Conservation (phyloP, 2,888 invertebrate species). For the Argyra leucocephala region DNA sequence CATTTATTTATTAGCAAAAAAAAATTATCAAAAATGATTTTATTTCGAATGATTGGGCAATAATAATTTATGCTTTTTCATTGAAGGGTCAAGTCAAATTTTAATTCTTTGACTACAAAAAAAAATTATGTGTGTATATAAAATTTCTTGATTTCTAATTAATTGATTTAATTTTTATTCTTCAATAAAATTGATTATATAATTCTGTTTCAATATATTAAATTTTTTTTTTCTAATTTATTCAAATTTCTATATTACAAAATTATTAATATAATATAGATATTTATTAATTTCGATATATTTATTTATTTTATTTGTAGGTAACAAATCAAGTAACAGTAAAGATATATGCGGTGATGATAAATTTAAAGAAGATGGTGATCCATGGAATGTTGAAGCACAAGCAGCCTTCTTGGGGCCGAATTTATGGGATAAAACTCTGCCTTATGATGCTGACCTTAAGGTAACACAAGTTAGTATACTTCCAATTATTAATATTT, state of each 20-base stretch:
- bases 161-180: too few relatives aligned
- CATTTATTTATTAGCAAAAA: too few relatives aligned
- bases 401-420: constrained; percentile 93
- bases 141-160: too few relatives aligned
- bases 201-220: too few relatives aligned
- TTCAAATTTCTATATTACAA: constrained; percentile 17
- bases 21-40: too few relatives aligned
- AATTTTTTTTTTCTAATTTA: not conserved
- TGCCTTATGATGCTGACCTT: constrained; percentile 87
- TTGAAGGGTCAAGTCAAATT: too few relatives aligned
- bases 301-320: constrained; percentile 43
- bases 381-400: constrained; percentile 82
- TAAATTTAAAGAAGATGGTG: constrained; percentile 72
- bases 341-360: constrained; percentile 45
- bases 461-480: constrained; percentile 72
- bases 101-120: too few relatives aligned
- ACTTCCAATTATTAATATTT: constrained; percentile 33
- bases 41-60: too few relatives aligned
- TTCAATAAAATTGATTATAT: too few relatives aligned
- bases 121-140: too few relatives aligned
- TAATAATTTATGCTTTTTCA: too few relatives aligned
- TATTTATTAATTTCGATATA: not conserved
- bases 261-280: constrained; percentile 15
- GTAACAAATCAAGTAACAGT: constrained; percentile 47
- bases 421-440: constrained; percentile 90